Base-by-base conservation (phyloP, 2,888 invertebrate species). In the Selenia dentaria region DNA sequence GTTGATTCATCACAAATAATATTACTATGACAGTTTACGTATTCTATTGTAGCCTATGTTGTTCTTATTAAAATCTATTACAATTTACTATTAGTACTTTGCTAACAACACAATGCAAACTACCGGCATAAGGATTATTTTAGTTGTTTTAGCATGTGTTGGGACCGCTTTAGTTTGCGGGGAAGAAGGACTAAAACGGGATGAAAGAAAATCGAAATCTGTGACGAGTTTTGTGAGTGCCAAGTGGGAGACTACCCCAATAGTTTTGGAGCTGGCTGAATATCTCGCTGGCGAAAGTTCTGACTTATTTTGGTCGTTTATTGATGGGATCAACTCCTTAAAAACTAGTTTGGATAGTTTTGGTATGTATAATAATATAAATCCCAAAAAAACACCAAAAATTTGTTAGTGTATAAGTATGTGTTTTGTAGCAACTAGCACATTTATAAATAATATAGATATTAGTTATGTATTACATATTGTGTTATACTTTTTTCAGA, bases 241-340 rank as follows among this genome's bases (percentile, higher is more conserved):
- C 1, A 98, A 98, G 92, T 99, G 99, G 99, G 92, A 94, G 58
- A 94, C 96, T 38, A 98, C 99, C 10, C 98, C 99, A 5, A 87
- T 99, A 38, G 93, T 97, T 31, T 91, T 98, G 45, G 99, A 99
- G 91, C 94, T 97, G 20, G 96, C 97, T 22, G 98, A 96, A 80
- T 96, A 96, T 81, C 87, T 97, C 50, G 93, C 94, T 6, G 96
- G 95, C 70, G 97, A 97, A 80, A 96, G 95, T 83, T 75, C 93
- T 0, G 94, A 94, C 73, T 92, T 94, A 51, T 96, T 96, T 82
- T 98, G 97, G 97, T 93, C 93, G 49, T 97, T 94, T 79, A 89
- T 97, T 10, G 95, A 96, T 70, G 92, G 92, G 24, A 92, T 96
- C 47, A 92, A 93, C 53, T 83, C 91, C 8, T 79, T 95, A 57